Percentiles rank a stretch among this genome's conserved stretches.
phyloP scores from a whole-genome alignment of 1,140 invertebrate species.

The Nephotettix cincticeps region DNA sequence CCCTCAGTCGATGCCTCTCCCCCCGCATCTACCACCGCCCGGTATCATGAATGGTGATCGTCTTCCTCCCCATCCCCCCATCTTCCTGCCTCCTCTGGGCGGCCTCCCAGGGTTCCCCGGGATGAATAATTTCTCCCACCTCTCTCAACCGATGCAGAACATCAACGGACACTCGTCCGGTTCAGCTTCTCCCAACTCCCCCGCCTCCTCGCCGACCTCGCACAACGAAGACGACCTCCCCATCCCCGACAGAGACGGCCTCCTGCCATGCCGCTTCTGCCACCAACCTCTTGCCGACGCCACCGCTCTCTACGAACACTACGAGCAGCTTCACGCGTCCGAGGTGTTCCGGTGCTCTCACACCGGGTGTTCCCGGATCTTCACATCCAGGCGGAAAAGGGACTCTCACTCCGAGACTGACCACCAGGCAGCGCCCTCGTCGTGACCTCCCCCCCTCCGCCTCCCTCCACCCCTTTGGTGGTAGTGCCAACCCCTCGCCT shows the following conservation, averaged over 20 bases:
- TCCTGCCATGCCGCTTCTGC: constrained; percentile 65
- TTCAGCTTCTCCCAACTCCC: constrained; percentile 39
- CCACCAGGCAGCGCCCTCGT: constrained; percentile 52
- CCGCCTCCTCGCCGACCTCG: constrained; percentile 38
- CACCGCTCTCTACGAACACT: constrained; percentile 63
- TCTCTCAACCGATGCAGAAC: constrained; percentile 32
- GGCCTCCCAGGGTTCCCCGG: constrained; percentile 48
- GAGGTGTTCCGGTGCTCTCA: constrained; percentile 80
- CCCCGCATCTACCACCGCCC: constrained; percentile 45
- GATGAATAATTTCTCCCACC: constrained; percentile 44
- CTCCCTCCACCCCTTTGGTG: constrained; percentile 26
- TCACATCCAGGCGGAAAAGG: constrained; percentile 70
- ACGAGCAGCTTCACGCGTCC: constrained; percentile 62
- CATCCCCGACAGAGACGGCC: constrained; percentile 59
- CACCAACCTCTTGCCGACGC: constrained; percentile 59
- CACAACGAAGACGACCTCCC: constrained; percentile 55
- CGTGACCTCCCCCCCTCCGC: constrained; percentile 43
- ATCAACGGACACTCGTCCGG: constrained; percentile 41
- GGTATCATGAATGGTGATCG: constrained; percentile 49
- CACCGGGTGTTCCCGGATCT: constrained; percentile 77
- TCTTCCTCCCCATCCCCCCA: constrained; percentile 51
- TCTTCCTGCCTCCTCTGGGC: constrained; percentile 53
- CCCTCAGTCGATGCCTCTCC: constrained; percentile 55
- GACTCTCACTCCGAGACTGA: constrained; percentile 67
- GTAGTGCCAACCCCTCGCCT: constrained; percentile 19